These are phyloP conservation scores for Ambastaia sidthimunki DNA, from an alignment of 2,797 vertebrate species.

Conservation along the genomic window DNA sequence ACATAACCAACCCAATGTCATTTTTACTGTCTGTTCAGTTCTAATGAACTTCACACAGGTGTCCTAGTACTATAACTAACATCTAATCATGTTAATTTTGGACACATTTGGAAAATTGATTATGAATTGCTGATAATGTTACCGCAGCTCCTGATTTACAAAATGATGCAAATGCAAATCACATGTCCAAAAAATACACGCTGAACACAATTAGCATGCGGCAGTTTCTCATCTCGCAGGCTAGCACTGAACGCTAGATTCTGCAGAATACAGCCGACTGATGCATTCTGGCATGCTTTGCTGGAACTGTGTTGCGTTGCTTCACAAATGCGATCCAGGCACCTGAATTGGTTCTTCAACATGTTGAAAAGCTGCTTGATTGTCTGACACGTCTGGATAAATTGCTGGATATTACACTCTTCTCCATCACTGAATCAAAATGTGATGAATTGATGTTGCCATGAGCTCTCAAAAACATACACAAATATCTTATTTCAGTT, in stretches of 20 bases:
- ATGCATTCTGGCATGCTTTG: neutral
- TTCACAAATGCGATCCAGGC: neutral
- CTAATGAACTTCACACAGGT: neutral
- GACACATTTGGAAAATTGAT: too few relatives aligned
- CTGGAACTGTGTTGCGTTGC: neutral
- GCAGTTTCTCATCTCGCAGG: neutral
- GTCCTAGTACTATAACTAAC: neutral
- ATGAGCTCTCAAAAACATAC: neutral
- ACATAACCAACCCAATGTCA: neutral
- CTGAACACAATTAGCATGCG: neutral
- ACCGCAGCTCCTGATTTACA: neutral
- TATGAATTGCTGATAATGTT: neutral
- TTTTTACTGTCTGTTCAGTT: neutral
- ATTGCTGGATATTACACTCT: neutral
- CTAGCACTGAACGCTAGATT: neutral
- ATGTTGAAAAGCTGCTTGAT: neutral
- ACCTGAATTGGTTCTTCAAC: constrained; percentile 6
- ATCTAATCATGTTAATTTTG: too few relatives aligned
- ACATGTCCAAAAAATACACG: neutral
- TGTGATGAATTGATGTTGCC: neutral
- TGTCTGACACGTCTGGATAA: neutral
- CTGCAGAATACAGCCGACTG: neutral
- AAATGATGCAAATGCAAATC: neutral
- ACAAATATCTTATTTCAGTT: too few relatives aligned
- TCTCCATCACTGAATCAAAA: neutral